phyloP scores from a whole-genome alignment of 2,113 vertebrate species.

The Protobothrops flavoviridis region DNA sequence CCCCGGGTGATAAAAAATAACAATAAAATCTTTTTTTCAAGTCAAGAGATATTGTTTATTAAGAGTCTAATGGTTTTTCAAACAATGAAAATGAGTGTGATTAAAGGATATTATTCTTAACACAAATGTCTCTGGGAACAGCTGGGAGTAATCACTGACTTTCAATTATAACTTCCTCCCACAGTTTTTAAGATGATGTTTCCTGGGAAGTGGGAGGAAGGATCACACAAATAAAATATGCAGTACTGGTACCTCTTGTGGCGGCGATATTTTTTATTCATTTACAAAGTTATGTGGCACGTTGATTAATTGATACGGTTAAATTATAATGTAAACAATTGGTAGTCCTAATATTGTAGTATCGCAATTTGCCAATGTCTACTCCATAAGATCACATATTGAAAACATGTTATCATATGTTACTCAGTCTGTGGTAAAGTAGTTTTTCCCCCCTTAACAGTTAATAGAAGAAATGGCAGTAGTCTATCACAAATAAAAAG shows the following conservation, averaged over 20 bases:
- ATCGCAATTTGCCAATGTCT: neutral
- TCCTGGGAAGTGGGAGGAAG: neutral
- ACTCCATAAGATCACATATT: neutral
- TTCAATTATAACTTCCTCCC: neutral
- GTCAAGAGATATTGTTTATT: neutral
- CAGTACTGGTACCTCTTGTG: neutral
- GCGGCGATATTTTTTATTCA: neutral
- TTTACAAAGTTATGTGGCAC: neutral
- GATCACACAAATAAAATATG: neutral
- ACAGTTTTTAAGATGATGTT: neutral
- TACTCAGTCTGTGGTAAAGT: neutral
- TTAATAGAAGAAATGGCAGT: neutral
- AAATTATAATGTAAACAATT: neutral
- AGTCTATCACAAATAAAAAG: neutral
- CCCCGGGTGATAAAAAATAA: neutral
- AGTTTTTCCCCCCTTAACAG: neutral
- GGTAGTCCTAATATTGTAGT: neutral
- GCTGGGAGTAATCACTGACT: neutral
- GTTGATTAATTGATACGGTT: neutral
- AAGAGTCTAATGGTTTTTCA: neutral
- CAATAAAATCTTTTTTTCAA: neutral
- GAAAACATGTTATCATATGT: neutral
- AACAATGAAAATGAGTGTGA: neutral
- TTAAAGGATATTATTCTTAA: neutral
- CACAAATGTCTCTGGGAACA: neutral